phyloP scores from a whole-genome alignment of 1,140 invertebrate species.

The Danaus plexippus region DNA sequence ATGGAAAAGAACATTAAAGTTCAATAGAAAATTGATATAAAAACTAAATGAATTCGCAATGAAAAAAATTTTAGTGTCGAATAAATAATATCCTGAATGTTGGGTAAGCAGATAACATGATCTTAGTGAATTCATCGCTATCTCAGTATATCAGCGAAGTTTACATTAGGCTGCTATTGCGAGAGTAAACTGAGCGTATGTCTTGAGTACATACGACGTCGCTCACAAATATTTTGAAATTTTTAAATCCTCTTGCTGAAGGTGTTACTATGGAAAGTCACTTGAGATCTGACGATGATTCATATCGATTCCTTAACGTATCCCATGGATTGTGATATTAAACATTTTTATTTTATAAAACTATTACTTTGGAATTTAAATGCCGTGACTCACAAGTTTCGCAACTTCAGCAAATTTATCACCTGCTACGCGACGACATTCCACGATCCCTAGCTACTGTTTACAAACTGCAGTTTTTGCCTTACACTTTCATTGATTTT shows the following conservation, averaged over 20 bases:
- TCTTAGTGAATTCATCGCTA: constrained; percentile 41
- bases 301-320: no score
- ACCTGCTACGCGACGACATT: constrained; percentile 56
- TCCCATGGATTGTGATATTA: no score
- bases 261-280: no score
- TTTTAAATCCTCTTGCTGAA: no score
- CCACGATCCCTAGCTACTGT: constrained; percentile 31
- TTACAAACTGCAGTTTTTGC: constrained; percentile 15
- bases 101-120: constrained; percentile 45
- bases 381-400: constrained; percentile 45
- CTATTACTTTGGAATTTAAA: constrained; percentile 3
- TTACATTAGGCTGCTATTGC: constrained; percentile 23
- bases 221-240: constrained; percentile 21
- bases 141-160: constrained; percentile 30
- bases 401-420: constrained; percentile 52
- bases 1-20: no score
- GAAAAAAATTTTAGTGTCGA: no score
- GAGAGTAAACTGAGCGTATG: constrained; percentile 20
- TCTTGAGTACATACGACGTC: constrained; percentile 8
- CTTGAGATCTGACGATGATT: no score
- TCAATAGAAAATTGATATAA: no score
- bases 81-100: no score
- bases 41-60: no score
- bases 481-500: no score
- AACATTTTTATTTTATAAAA: neutral